These are phyloP conservation scores for Gorsachius magnificus DNA, from an alignment of 2,797 vertebrate species.

Conservation along the genomic window DNA sequence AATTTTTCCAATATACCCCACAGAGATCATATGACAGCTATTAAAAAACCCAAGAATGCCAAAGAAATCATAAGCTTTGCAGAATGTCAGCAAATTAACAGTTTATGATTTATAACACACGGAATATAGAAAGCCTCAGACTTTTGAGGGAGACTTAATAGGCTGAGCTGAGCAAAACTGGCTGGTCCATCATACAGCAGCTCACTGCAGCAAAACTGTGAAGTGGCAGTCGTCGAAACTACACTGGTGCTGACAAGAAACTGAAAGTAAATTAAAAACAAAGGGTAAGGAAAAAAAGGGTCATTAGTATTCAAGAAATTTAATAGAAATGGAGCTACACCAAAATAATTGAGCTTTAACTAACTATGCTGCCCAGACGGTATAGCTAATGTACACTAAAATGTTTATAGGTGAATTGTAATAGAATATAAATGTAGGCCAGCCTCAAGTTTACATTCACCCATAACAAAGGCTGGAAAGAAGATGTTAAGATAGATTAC, in stretches of 20 bases:
- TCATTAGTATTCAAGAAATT: not conserved
- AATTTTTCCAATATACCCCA: not conserved
- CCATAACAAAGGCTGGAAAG: not conserved
- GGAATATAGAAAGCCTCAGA: not conserved
- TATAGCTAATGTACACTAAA: not conserved
- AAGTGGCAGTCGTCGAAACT: not conserved
- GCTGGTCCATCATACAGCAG: not conserved
- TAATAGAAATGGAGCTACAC: not conserved
- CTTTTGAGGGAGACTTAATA: not conserved
- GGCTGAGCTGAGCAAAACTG: not conserved
- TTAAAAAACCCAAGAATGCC: not conserved
- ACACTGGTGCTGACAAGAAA: not conserved
- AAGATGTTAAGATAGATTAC: not conserved
- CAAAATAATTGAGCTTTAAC: not conserved
- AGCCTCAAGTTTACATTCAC: not conserved
- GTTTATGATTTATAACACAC: too few relatives aligned
- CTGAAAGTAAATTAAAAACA: not conserved
- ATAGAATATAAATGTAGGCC: not conserved
- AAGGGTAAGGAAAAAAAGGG: not conserved
- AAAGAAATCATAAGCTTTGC: too few relatives aligned
- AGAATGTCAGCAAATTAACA: too few relatives aligned
- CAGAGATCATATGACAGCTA: not conserved
- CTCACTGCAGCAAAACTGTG: not conserved
- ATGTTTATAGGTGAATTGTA: not conserved
- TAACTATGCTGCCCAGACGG: fast-evolving